These are phyloP conservation scores for Cranoglanis bouderius DNA, from an alignment of 2,113 vertebrate species.

Conservation along the genomic window DNA sequence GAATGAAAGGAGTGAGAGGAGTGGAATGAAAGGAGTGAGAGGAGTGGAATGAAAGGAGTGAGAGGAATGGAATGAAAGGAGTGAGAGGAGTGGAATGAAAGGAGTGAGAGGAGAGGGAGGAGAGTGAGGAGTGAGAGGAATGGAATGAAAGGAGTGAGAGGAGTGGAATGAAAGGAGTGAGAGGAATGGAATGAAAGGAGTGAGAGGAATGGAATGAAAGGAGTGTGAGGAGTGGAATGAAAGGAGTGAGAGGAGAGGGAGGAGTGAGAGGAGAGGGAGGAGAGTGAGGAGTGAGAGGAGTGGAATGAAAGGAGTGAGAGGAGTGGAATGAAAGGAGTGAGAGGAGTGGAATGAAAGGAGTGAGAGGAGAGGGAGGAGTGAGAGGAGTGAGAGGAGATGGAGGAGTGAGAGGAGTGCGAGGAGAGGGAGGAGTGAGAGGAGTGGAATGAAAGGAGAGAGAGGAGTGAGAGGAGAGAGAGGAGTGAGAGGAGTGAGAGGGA, in stretches of 20 bases:
- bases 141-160: rapidly evolving
- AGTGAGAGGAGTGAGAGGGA: too few relatives aligned
- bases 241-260: too few relatives aligned
- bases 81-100: not conserved
- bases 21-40: not conserved
- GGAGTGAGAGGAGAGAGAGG: not conserved
- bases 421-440: not conserved
- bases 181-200: too few relatives aligned
- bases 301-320: not conserved
- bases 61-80: too few relatives aligned
- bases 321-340: not conserved
- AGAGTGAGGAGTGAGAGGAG: not conserved
- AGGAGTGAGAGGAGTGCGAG: not conserved
- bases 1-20: not conserved
- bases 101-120: not conserved
- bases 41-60: not conserved
- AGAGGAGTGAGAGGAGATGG: too few relatives aligned
- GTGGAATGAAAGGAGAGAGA: not conserved
- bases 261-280: not conserved
- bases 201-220: too few relatives aligned
- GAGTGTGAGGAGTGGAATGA: too few relatives aligned
- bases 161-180: too few relatives aligned
- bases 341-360: not conserved
- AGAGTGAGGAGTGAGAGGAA: not conserved
- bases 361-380: not conserved